phyloP scores from a whole-genome alignment of 2,113 vertebrate genomes.

The Dissostichus mawsoni region DNA sequence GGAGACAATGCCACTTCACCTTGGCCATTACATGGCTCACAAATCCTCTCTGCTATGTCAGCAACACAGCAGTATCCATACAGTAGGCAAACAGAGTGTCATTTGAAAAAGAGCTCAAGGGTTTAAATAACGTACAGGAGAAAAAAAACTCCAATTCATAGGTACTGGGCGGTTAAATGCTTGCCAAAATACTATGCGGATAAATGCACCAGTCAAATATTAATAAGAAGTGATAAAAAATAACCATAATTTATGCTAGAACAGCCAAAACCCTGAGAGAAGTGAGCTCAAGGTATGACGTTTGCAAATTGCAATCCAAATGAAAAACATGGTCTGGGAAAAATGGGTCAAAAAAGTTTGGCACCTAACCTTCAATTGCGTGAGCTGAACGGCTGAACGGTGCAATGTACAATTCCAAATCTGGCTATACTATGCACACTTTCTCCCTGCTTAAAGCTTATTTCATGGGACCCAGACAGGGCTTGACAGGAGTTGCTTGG shows the following conservation, averaged over 20 bases:
- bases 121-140: slow-evolving; percentile 10
- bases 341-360: slow-evolving; percentile 31
- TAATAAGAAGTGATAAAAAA: slow-evolving; percentile 39
- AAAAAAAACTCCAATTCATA: slow-evolving; percentile 10
- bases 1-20: slow-evolving; percentile 20
- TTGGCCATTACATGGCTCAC: background rate
- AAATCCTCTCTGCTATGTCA: slow-evolving; percentile 28
- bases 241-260: slow-evolving; percentile 43
- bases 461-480: background rate
- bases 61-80: background rate
- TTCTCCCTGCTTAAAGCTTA: background rate
- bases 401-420: background rate
- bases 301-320: slow-evolving; percentile 2
- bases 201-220: slow-evolving; percentile 34
- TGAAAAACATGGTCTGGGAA: slow-evolving; percentile 7
- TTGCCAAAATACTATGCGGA: slow-evolving; percentile 26
- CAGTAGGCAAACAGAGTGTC: background rate
- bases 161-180: slow-evolving; percentile 7
- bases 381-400: background rate
- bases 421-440: background rate
- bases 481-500: too few relatives aligned
- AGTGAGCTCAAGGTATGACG: slow-evolving; percentile 12
- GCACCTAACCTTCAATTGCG: slow-evolving; percentile 3
- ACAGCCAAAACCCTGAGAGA: slow-evolving; percentile 28
- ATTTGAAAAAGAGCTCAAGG: slow-evolving; percentile 15